Base-by-base conservation (phyloP, 2,113 vertebrate genomes). In the Typhlomys cinereus region DNA sequence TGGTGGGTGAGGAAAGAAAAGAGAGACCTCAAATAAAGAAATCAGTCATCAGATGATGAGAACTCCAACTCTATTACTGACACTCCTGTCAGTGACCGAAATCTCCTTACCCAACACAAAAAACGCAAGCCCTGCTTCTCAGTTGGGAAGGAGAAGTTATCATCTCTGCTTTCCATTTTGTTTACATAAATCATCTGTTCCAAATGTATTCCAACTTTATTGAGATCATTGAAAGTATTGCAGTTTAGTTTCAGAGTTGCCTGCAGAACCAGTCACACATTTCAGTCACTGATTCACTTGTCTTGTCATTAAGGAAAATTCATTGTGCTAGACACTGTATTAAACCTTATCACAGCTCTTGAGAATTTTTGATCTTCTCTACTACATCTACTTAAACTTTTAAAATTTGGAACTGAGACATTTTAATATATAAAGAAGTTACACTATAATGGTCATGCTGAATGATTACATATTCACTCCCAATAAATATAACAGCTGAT, bases 11-110 rank as follows among this genome's bases (percentile, higher is more conserved):
- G 20, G 4, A 17, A 6, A 39, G 76, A 85, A 52, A 88, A 86
- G 82, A 91, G 21, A 44, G 29, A 88, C 85, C 92, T 96, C 82
- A 95, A 94, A 92, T 85, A 83, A 81, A 90, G 27, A 85, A 88
- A 61, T 86, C 70, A 79, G 79, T 67, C 71, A 84, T 86, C 70
- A 95, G 69, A 66, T 76, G 66, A 84, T 39, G 52, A 66, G 13
- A 62, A 27, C 71, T 74, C 88, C 78, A 82, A 88, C 41, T 64
- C 85, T 88, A 73, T 84, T 57, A 70, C 73, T 1, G 23, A 86
- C 29, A 91, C 46, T 92, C 78, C 91, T 92, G 90, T 64, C 83
- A 88, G 74, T 36, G 41, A 82, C 3, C 48, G 69, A 88, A 62
- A 85, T 46, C 44, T 89, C 41, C 85, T 76, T 82, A 57, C 3